Percentiles rank a stretch among this genome's conserved stretches.
phyloP scores from a whole-genome alignment of 2,113 vertebrate genomes.

The human region GRCh38 chr12:71173501-71174000 shows the following conservation, averaged over 20 bases:
- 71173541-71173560: background rate
- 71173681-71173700: background rate
- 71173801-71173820: background rate
- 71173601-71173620: background rate
- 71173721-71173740: background rate
- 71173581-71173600: background rate
- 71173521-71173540: background rate
- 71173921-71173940: background rate
- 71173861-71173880: conserved; percentile 5
- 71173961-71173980: background rate
- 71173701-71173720: background rate
- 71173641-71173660: background rate
- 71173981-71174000: background rate
- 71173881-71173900: background rate
- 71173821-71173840: background rate
- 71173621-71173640: background rate
- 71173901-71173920: background rate
- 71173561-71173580: background rate
- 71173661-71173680: background rate
- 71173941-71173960: background rate
- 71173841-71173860: background rate
- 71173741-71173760: conserved; percentile 16
- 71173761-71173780: background rate
- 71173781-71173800: background rate
- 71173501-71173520: background rate